These are phyloP conservation scores for Sesia bembeciformis DNA, from an alignment of 2,888 invertebrate genomes.

Conservation along the genomic window DNA sequence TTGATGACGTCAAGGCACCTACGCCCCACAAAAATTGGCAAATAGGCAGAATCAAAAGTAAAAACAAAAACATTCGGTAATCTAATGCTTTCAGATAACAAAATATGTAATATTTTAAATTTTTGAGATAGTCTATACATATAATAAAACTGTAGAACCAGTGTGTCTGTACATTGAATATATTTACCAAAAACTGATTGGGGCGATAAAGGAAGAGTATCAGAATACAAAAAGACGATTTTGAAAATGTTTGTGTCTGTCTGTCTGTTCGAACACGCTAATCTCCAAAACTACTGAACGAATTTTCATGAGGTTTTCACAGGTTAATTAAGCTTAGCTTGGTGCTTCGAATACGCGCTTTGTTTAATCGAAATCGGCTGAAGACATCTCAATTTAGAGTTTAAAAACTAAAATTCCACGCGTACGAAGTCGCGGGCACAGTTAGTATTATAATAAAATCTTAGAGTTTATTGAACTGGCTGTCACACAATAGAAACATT, in stretches of 20 bases:
- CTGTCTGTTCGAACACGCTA: too few species aligned
- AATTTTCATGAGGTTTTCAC: background rate
- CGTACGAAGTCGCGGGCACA: background rate
- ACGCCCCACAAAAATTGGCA: slow-evolving; percentile 6
- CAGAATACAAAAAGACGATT: too few species aligned
- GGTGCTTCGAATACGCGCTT: background rate
- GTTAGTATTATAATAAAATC: background rate
- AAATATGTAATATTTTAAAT: too few species aligned
- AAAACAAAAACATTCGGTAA: background rate
- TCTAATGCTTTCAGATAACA: background rate
- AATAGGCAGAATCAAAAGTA: background rate
- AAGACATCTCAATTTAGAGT: background rate
- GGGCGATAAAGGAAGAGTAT: background rate
- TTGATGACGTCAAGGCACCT: slow-evolving; percentile 20
- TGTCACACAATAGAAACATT: too few species aligned
- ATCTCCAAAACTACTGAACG: background rate
- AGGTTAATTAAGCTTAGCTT: background rate
- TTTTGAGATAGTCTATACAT: too few species aligned
- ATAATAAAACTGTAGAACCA: too few species aligned
- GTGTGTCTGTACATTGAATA: background rate
- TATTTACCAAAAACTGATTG: background rate
- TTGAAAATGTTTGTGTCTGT: too few species aligned
- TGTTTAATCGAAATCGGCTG: background rate
- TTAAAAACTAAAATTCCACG: background rate
- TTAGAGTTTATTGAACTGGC: too few species aligned